phyloP scores from a whole-genome alignment of 2,888 invertebrate genomes.

The Galerucella calmariensis region DNA sequence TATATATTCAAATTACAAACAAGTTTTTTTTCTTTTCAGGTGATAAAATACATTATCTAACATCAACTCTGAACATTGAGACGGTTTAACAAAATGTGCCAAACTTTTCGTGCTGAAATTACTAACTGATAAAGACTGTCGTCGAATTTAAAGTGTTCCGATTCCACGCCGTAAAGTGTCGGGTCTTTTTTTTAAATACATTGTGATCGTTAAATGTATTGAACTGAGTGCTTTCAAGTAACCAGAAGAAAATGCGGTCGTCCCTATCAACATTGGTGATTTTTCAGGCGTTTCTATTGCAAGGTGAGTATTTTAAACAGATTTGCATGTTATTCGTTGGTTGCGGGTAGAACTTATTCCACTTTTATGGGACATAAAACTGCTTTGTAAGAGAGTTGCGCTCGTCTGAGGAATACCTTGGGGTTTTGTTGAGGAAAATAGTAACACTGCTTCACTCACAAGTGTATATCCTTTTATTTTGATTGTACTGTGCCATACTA shows the following conservation, averaged over 20 bases:
- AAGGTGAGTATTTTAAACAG: slow-evolving; percentile 37
- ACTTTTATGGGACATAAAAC: slow-evolving; percentile 35
- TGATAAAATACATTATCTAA: slow-evolving; percentile 15
- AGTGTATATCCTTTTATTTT: slow-evolving; percentile 32
- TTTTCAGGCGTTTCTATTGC: slow-evolving; percentile 39
- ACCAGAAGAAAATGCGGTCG: slow-evolving; percentile 34
- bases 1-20: neutral
- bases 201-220: slow-evolving; percentile 36
- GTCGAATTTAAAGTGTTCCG: slow-evolving; percentile 31
- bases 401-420: slow-evolving; percentile 23
- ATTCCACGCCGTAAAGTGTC: slow-evolving; percentile 35
- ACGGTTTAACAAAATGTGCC: slow-evolving; percentile 36
- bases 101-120: slow-evolving; percentile 27
- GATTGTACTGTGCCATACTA: slow-evolving; percentile 23
- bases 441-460: slow-evolving; percentile 24
- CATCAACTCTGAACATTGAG: slow-evolving; percentile 12
- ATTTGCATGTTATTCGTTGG: slow-evolving; percentile 34
- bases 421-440: slow-evolving; percentile 20
- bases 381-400: slow-evolving; percentile 25
- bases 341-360: slow-evolving; percentile 33
- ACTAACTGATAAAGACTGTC: slow-evolving; percentile 33
- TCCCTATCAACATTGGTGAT: slow-evolving; percentile 34
- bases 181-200: slow-evolving; percentile 23
- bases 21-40: slow-evolving; percentile 21
- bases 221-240: slow-evolving; percentile 29